Percentiles rank a stretch among this genome's conserved stretches.
Conservation (phyloP, 2,888 invertebrate genomes). For the Adineta ricciae region DNA sequence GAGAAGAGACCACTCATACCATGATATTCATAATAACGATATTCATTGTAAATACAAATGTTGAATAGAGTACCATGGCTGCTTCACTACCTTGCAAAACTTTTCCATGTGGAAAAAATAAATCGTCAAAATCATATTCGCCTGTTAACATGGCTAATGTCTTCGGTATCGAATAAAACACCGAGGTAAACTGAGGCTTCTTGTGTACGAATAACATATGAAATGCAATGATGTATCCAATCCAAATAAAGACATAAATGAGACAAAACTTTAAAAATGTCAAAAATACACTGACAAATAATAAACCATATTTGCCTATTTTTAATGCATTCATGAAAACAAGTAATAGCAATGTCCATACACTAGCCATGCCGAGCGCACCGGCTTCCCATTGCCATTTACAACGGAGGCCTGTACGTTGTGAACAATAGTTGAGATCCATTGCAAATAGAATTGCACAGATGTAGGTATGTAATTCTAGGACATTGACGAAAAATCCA, state of each 20-base stretch:
- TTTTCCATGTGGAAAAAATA: slow-evolving; percentile 20
- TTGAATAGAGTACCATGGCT: neutral
- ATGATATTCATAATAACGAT: slow-evolving; percentile 17
- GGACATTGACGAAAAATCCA: slow-evolving; percentile 6
- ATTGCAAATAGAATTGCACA: neutral
- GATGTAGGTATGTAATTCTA: neutral
- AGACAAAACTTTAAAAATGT: slow-evolving; percentile 21
- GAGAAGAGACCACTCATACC: neutral
- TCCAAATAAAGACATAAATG: neutral
- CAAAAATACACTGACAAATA: slow-evolving; percentile 16
- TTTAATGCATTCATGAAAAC: slow-evolving; percentile 19
- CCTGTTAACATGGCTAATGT: slow-evolving; percentile 19
- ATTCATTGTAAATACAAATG: slow-evolving; percentile 11
- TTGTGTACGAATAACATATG: slow-evolving; percentile 12
- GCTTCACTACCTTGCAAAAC: neutral
- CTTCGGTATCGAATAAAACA: slow-evolving; percentile 10
- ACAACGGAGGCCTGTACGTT: slow-evolving; percentile 2
- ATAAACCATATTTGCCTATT: neutral
- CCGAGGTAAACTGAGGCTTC: neutral
- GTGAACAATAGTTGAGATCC: neutral
- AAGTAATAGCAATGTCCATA: neutral
- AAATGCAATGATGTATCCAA: slow-evolving; percentile 11
- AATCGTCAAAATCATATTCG: slow-evolving; percentile 14
- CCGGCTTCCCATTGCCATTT: slow-evolving; percentile 14
- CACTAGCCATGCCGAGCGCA: neutral